phyloP scores from a whole-genome alignment of 2,113 vertebrate genomes.

The Vulpes lagopus region DNA sequence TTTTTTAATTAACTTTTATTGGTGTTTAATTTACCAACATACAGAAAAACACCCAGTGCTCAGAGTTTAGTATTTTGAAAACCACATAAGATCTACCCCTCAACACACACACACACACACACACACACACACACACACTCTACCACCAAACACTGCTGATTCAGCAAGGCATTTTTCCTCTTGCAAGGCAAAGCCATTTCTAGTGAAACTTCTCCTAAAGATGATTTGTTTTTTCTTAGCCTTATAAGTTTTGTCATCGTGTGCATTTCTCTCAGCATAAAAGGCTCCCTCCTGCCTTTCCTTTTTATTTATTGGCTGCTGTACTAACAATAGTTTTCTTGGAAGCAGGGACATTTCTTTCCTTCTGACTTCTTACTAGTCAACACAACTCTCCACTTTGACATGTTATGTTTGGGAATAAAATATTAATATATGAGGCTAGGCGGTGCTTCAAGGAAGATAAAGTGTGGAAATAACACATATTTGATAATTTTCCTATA shows the following conservation, averaged over 20 bases:
- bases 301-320: constrained; percentile 74
- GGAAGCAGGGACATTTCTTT: constrained; percentile 68
- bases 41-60: no score
- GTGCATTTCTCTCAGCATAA: constrained; percentile 69
- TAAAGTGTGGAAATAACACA: background rate
- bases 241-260: constrained; percentile 76
- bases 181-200: constrained; percentile 74
- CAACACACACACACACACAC: background rate
- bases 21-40: no score
- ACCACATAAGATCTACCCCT: background rate
- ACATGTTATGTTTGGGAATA: constrained; percentile 67
- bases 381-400: constrained; percentile 76
- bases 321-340: constrained; percentile 65
- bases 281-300: constrained; percentile 63
- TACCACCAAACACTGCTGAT: constrained; percentile 61
- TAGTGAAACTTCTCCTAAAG: constrained; percentile 75
- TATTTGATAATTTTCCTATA: background rate
- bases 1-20: no score
- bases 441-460: constrained; percentile 30
- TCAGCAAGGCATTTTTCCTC: constrained; percentile 78
- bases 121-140: no score
- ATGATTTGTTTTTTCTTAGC: constrained; percentile 75
- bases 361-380: constrained; percentile 75
- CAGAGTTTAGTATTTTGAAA: constrained; percentile 56
- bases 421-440: constrained; percentile 54